Evolutionary conservation across 2,113 vertebrate species (phyloP), one percentile per base, ranked within the genome.

Genomic region (Phylloscopus trochiloides): DNA sequence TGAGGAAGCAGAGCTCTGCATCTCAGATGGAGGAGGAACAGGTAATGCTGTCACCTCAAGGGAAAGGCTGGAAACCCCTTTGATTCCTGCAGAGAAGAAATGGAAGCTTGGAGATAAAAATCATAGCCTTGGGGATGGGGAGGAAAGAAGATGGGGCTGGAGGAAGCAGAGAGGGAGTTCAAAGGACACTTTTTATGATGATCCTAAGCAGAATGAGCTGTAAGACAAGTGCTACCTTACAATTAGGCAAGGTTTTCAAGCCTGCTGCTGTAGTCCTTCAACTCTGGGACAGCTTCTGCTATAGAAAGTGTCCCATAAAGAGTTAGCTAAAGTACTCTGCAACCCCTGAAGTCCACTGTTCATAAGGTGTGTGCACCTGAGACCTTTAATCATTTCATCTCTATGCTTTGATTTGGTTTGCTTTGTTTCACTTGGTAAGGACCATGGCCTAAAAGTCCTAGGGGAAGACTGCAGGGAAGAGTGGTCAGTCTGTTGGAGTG

Each of bases 81-180:
- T 97, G 83, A 96, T 91, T 94, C 51, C 82, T 92, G 14, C 28
- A 67, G 54, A 88, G 87, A 36, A 95, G 83, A 89, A 95, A 84
- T 65, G 31, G 62, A 94, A 63, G 55, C 29, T 40, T 52, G 38
- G 38, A 96, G 95, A 97, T 97, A 95, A 93, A 90, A 90, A 94
- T 97, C 93, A 72, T 84, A 87, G 96, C 91, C 93, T 97, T 86
- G 82, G 89, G 93, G 62, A 67, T 84, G 55, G 71, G 67, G 78
- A 93, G 66, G 74, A 88, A 82, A 48, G 54, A 88, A 88, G 63
- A 95, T 63, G 43, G 67, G 66, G 31, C 72, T 94, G 75, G 59
- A 96, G 63, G 75, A 88, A 47, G 38, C 47, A 55, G 34, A 75
- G 55, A 86, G n/a, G 7, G 54, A 86, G 78, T 96, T 96, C 93